A percentile compares a stretch with the other conserved stretches of the same genome.
Evolutionary conservation across 1,140 invertebrate species (phyloP).

Genomic region (Batillaria attramentaria): DNA sequence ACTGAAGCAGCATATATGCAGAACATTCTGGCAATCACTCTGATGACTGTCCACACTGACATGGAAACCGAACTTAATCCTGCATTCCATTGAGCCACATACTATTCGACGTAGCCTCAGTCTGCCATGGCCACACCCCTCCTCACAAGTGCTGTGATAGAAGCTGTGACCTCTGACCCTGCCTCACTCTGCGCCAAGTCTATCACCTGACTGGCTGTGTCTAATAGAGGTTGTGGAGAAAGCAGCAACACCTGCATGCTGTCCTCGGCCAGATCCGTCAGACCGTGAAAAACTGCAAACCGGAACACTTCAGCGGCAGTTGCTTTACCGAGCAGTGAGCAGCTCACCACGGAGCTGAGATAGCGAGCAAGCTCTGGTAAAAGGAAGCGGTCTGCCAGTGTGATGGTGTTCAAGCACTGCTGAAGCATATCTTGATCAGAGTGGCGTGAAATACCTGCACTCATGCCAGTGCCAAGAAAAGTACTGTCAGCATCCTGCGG

Average conservation of each 20-base stretch:
- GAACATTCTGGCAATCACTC: too few species aligned
- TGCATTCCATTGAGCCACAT: too few species aligned
- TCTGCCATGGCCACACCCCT: not conserved
- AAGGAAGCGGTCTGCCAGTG: slow-evolving; percentile 35
- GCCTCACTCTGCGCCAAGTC: slow-evolving; percentile 12
- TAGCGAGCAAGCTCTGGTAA: slow-evolving; percentile 28
- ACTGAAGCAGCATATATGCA: too few species aligned
- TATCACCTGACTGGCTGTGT: not conserved
- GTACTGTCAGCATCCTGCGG: too few species aligned
- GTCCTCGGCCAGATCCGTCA: slow-evolving; percentile 23
- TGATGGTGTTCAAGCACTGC: slow-evolving; percentile 17
- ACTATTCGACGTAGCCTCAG: too few species aligned
- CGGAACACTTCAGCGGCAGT: slow-evolving; percentile 7
- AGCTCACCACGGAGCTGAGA: slow-evolving; percentile 20
- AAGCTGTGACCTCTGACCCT: not conserved
- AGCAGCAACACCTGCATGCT: slow-evolving; percentile 11
- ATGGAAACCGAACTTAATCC: too few species aligned
- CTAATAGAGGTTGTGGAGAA: not conserved
- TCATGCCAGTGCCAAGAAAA: too few species aligned
- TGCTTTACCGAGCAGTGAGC: not conserved
- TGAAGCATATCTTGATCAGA: not conserved
- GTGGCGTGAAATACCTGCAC: too few species aligned
- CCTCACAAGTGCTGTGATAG: not conserved
- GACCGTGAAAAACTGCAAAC: slow-evolving; percentile 27
- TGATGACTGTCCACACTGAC: too few species aligned